phyloP scores from a whole-genome alignment of 2,113 vertebrate species.

The Pyxicephalus adspersus region DNA sequence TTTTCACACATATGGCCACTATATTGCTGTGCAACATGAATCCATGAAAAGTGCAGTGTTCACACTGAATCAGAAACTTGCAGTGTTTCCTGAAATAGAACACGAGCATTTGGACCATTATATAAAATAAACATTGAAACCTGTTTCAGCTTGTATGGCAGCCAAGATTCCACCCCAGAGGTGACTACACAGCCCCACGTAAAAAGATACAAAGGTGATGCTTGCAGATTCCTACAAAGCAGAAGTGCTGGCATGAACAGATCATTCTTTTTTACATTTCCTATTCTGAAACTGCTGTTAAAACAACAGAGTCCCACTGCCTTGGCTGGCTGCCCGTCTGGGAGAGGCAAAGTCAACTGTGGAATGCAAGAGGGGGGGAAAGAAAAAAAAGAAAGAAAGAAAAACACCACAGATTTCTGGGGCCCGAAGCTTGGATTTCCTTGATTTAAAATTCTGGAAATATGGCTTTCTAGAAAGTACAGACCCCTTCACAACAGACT shows the following conservation, averaged over 20 bases:
- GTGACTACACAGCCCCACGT: conserved; percentile 21
- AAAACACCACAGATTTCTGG: conserved; percentile 20
- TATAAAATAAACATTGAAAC: conserved; percentile 40
- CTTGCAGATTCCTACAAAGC: conserved; percentile 25
- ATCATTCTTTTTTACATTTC: conserved; percentile 38
- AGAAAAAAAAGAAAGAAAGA: conserved; percentile 6
- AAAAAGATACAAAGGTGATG: conserved; percentile 25
- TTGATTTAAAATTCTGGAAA: conserved; percentile 19
- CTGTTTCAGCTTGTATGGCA: conserved; percentile 4
- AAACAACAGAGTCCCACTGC: conserved; percentile 50
- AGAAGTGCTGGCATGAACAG: conserved; percentile 39
- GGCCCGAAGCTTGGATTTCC: conserved; percentile 25
- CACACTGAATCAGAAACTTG: not conserved
- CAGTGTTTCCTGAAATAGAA: conserved; percentile 18
- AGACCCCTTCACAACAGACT: not conserved
- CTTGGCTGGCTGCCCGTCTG: conserved; percentile 38
- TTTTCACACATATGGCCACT: not conserved
- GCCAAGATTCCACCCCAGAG: conserved; percentile 43
- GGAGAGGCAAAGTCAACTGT: conserved; percentile 47
- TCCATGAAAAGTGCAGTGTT: not conserved
- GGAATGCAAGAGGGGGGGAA: conserved; percentile 28
- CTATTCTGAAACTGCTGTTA: conserved; percentile 53
- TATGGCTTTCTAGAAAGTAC: conserved; percentile 4
- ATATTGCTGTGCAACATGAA: conserved; percentile 2
- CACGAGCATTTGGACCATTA: not conserved